Evolutionary conservation across 1,140 invertebrate genomes (phyloP).

Genomic region (silkworm (Bombyx mori)): DNA sequence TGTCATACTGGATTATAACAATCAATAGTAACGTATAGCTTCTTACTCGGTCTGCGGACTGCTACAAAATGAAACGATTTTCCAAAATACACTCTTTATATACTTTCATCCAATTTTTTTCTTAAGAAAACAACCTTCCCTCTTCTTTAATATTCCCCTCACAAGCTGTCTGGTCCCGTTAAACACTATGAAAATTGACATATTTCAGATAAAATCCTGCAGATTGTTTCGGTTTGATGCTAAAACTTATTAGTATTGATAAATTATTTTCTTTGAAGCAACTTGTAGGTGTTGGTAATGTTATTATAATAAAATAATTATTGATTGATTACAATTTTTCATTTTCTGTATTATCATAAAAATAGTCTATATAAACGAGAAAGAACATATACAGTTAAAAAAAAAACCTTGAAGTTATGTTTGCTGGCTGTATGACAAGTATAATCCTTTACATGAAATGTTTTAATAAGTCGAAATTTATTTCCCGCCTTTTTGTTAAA

Average conservation of each 20-base stretch:
- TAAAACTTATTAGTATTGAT: no score
- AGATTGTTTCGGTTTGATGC: no score
- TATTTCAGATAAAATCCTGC: constrained; percentile 34
- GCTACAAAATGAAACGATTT: constrained; percentile 25
- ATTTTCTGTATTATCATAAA: no score
- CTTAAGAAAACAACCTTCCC: constrained; percentile 36
- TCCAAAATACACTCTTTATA: constrained; percentile 34
- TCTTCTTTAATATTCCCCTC: constrained; percentile 66
- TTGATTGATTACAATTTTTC: no score
- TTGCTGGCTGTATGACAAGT: not conserved
- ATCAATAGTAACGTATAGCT: constrained; percentile 6
- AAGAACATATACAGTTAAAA: not conserved
- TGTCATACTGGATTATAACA: not conserved
- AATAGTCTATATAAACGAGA: no score
- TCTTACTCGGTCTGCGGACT: constrained; percentile 8
- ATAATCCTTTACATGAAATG: no score
- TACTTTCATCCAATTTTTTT: constrained; percentile 21
- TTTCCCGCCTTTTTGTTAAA: no score
- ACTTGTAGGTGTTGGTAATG: constrained; percentile 42
- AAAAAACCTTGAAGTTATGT: not conserved
- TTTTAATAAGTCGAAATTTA: no score
- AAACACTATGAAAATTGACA: constrained; percentile 52
- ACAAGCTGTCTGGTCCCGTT: constrained; percentile 30
- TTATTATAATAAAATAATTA: constrained; percentile 17
- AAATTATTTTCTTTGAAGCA: constrained; percentile 17